Evolutionary conservation across 2,888 invertebrate species (phyloP), one percentile per base, ranked within the genome.

Genomic region (Aspidapion aeneum): DNA sequence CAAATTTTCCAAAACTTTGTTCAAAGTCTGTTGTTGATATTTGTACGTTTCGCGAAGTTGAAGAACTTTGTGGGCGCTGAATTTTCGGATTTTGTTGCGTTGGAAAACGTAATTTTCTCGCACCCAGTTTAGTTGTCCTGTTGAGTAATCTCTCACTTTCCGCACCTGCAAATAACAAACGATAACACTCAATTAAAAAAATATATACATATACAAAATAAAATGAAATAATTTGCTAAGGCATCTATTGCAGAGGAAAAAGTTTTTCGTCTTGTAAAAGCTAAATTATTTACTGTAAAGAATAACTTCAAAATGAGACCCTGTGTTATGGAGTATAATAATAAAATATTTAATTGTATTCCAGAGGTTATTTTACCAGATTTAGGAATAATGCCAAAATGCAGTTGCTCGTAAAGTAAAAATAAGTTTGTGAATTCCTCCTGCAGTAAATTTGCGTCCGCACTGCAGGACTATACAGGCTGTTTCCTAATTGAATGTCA

Each of bases 91-190:
- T 80, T 95, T 91, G 80, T 95, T 93, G 63, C 96, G 86, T 80
- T 97, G 97, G 85, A 93, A 93, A 77, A 96, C 92, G 81, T 97
- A 97, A 81, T 95, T 96, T 79, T 96, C 96, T 66, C 96, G 87
- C 70, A 97, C 93, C 90, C 94, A 93, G 80, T 94, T 94, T 73
- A 97, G 83, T 80, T 96, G 96, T 66, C 89, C 86, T 49, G 92
- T 91, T 18, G 96, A 95, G 79, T 97, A 97, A 75, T 96, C 96
- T 63, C 95, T 87, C 49, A 96, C 95, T 71, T 91, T 89, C 78
- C 91, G 91, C 68, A 96, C 92, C 93, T 96, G 85, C 62, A 79
- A 78, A 70, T 50, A 60, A 58, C 55, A 57, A 57, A 50, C 17
- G 21, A 48, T 48, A n/a, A 35, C 3, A 35, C 12, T 35, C 12